Evolutionary conservation across 1,140 invertebrate genomes (phyloP), one percentile per base, ranked within the genome.

Genomic region (Cotesia glomerata): DNA sequence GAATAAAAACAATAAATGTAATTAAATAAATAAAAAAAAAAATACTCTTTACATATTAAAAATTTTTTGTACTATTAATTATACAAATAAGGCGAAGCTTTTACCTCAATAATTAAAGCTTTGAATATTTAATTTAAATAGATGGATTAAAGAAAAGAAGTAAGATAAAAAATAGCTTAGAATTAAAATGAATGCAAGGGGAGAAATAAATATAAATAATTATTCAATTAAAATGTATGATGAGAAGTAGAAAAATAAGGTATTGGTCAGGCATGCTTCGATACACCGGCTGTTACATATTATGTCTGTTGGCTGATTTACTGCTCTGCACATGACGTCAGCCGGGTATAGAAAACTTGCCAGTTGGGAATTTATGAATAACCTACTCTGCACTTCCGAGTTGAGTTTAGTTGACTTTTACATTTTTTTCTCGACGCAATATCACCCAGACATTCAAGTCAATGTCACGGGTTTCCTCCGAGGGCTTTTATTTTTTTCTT

Each of bases 331-430:
- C 39, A 45, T 45, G 52, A 54, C 52, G 52, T 54, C 14, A 54
- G 14, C 52, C 13, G 52, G 14, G 16, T 54, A 49, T n/a, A 54
- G 52, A 54, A 5, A 45, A 45, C 39, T 45, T 45, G 52, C 52
- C 52, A 54, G 52, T 54, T 54, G 52, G 52, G 16, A 54, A 54
- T 54, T 54, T 54, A 54, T 54, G 52, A 54, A 54, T 54, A 54
- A 54, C n/a, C 13, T 7, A 5, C 16, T n/a, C 52, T 54, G 52
- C 52, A 54, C 52, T 54, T 54, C 52, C 52, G 16, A n/a, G 52
- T 54, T 5, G 4, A n/a, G 52, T 45, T 45, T 45, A 45, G 7
- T 45, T 45, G 1, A 45, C 11, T 45, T 45, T 9, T 7, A 45
- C n/a, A 13, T 14, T 18, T 14, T 54, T 18, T 14, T 14, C 11